Evolutionary conservation across 1,140 invertebrate species (phyloP).

Genomic region (Babylonia areolata): DNA sequence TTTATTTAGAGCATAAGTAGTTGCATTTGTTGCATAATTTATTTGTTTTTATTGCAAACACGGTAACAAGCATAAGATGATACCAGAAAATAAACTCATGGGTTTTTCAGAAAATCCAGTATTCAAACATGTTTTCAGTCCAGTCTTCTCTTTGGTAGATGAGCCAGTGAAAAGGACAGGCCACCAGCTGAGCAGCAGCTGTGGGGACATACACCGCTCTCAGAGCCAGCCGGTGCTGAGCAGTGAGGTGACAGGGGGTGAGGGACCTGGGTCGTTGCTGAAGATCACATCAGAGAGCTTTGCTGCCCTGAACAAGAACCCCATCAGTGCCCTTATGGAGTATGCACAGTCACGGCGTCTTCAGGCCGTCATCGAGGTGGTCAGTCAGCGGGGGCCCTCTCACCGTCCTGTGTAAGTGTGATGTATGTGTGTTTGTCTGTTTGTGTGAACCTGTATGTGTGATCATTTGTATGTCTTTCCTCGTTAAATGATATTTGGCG

Average conservation of each 20-base stretch:
- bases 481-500: too few relatives aligned
- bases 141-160: neutral
- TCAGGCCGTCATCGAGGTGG: slow-evolving; percentile 71
- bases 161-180: neutral
- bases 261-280: slow-evolving; percentile 20
- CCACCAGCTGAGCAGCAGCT: neutral
- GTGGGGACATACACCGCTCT: neutral
- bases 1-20: too few relatives aligned
- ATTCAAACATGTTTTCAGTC: neutral
- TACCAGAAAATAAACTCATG: too few relatives aligned
- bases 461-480: too few relatives aligned
- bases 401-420: slow-evolving; percentile 74
- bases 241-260: neutral
- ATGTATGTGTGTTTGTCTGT: neutral
- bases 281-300: slow-evolving; percentile 72
- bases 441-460: neutral
- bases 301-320: slow-evolving; percentile 76
- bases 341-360: slow-evolving; percentile 75
- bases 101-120: neutral
- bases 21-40: too few relatives aligned
- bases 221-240: slow-evolving; percentile 13
- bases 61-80: too few relatives aligned
- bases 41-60: too few relatives aligned
- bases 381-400: slow-evolving; percentile 72
- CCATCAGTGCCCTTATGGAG: slow-evolving; percentile 77